A percentile compares a stretch with the other conserved stretches of the same genome.
Conservation (phyloP, 2,113 vertebrate genomes). For the Enhydra lutris region DNA sequence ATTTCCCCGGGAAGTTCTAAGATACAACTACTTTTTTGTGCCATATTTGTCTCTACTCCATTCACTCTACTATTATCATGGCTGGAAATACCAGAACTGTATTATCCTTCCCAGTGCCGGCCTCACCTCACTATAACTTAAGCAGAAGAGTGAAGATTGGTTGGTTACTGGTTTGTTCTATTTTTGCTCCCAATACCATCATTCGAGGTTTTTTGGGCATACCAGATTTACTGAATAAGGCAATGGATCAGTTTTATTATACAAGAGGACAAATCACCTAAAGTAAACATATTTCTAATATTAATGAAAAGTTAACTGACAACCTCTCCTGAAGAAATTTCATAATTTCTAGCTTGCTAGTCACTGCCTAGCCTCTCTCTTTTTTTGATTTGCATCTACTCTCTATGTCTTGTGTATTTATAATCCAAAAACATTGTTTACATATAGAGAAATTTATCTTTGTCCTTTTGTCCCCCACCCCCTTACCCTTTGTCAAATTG, state of each 20-base stretch:
- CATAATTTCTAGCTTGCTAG: not conserved
- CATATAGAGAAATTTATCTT: not conserved
- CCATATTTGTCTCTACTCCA: rapidly evolving
- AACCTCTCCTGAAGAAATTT: not conserved
- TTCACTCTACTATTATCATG: not conserved
- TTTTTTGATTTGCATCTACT: not conserved
- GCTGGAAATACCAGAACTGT: not conserved
- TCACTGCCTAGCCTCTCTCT: not conserved
- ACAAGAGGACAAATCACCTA: not conserved
- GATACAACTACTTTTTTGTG: not conserved
- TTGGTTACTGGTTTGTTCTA: not conserved
- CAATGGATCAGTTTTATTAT: not conserved
- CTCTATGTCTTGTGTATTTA: not conserved
- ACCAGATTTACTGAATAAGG: not conserved
- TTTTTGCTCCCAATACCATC: not conserved
- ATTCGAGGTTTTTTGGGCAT: not conserved
- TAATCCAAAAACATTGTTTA: not conserved
- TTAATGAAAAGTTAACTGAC: not conserved
- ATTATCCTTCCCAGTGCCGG: not conserved
- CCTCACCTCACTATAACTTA: not conserved
- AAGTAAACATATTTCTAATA: not conserved
- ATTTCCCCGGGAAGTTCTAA: not conserved
- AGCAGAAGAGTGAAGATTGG: not conserved
- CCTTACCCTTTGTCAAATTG: not conserved
- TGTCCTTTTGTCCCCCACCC: not conserved